Percentiles rank a stretch among this genome's conserved stretches.
phyloP scores from a whole-genome alignment of 2,797 vertebrate species.

The Gymnothorax reevesii region DNA sequence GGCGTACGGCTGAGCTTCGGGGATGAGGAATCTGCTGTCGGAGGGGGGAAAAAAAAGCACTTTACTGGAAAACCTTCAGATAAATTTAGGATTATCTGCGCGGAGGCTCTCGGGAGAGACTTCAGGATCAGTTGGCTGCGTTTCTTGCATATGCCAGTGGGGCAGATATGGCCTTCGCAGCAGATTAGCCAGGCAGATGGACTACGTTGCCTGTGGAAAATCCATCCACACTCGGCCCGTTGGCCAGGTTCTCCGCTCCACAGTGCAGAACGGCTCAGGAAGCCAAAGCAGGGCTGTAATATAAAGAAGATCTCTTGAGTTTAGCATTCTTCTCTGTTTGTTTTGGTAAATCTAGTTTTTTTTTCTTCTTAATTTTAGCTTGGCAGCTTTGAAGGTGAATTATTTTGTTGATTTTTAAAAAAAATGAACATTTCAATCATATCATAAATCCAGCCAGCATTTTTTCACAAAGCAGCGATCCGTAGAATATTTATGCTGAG shows the following conservation, averaged over 20 bases:
- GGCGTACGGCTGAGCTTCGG: background rate
- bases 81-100: background rate
- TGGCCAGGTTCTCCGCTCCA: slow-evolving; percentile 2
- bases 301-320: background rate
- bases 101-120: background rate
- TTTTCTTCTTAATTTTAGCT: background rate
- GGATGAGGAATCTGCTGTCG: background rate
- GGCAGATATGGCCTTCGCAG: slow-evolving; percentile 28
- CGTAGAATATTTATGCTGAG: background rate
- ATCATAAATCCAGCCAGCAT: background rate
- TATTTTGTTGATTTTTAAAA: background rate
- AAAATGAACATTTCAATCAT: background rate
- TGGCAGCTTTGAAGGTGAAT: background rate
- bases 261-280: slow-evolving; percentile 20
- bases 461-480: background rate
- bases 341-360: background rate
- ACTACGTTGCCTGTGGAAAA: slow-evolving; percentile 12
- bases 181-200: slow-evolving; percentile 24
- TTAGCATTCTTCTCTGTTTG: background rate
- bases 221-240: background rate
- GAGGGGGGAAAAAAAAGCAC: background rate
- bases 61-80: background rate
- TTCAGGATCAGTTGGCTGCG: background rate
- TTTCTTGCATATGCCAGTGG: slow-evolving; percentile 19
- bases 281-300: slow-evolving; percentile 15